Evolutionary conservation across 2,888 invertebrate species (phyloP), one percentile per base, ranked within the genome.

Genomic region (Seira ritae): DNA sequence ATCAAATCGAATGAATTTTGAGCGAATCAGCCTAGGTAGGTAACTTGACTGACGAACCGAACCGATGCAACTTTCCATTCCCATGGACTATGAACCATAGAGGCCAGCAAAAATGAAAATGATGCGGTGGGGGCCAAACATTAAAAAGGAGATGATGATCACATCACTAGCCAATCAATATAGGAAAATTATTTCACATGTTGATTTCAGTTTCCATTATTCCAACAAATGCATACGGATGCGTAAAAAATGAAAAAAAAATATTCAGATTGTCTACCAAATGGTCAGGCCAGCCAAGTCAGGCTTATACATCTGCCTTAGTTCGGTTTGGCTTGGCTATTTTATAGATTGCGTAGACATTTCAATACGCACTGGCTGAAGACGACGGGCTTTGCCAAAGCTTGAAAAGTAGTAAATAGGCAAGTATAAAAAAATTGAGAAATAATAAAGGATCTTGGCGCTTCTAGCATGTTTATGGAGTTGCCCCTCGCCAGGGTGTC

Each of bases 401-500:
- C 42, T 66, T 60, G 66, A 42, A 20, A 42, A 19, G 37, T 66
- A 3, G 74, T 76, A 68, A 65, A 68, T 68, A 55, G 23, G 46
- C 23, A 37, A 62, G 65, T 70, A n/a, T 69, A 74, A 74, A 84
- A 81, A 81, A 85, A 85, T 80, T 84, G 84, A 84, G 77, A 85
- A 85, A 81, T 83, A 84, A 84, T 80, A 85, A 78, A 73, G 20
- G 68, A 77, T 0, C 75, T 86, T 85, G 86, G 87, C 77, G 76
- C 76, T 84, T 79, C 68, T 80, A 86, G 78, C 86, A 87, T 86
- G 85, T 87, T 87, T 87, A 87, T 87, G 85, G 74, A 87, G 84
- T 85, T 87, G 87, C 87, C 82, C 82, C 87, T 84, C 85, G 71
- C 83, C 85, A 80, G 84, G 86, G 86, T 85, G 87, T 84, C 87